Percentiles rank a stretch among this genome's conserved stretches.
These are phyloP conservation scores for Cyprinus carpio DNA, from an alignment of 2,113 vertebrate species.

Conservation along the genomic window DNA sequence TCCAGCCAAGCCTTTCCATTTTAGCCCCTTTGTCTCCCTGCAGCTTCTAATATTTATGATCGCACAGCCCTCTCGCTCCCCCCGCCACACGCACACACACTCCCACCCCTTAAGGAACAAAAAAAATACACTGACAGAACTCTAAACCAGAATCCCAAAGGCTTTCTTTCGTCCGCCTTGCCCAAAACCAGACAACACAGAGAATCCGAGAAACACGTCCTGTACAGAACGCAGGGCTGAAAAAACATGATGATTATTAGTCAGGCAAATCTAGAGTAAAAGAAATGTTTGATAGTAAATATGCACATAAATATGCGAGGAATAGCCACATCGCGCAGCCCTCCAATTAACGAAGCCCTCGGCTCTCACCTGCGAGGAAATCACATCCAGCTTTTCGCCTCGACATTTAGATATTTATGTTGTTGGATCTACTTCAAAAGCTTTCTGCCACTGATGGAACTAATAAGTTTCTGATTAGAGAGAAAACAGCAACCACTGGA, in stretches of 20 bases:
- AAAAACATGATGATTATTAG: constrained; percentile 57
- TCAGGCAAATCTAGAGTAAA: constrained; percentile 55
- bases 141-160: constrained; percentile 63
- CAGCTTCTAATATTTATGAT: constrained; percentile 87
- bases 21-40: constrained; percentile 87
- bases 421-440: constrained; percentile 57
- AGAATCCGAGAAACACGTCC: constrained; percentile 63
- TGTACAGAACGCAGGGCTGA: constrained; percentile 20
- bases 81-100: constrained; percentile 61
- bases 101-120: constrained; percentile 42
- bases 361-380: constrained; percentile 47
- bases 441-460: constrained; percentile 49
- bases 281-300: constrained; percentile 59
- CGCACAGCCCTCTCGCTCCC: constrained; percentile 60
- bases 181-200: constrained; percentile 55
- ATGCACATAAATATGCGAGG: constrained; percentile 57
- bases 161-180: constrained; percentile 45
- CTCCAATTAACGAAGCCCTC: constrained; percentile 56
- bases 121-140: constrained; percentile 57
- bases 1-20: constrained; percentile 84
- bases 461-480: constrained; percentile 55
- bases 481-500: constrained; percentile 31
- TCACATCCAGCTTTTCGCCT: constrained; percentile 25
- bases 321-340: constrained; percentile 14
- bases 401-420: constrained; percentile 57